Evolutionary conservation across 1,140 invertebrate species (phyloP).

Genomic region (Trinorchestia longiramus): DNA sequence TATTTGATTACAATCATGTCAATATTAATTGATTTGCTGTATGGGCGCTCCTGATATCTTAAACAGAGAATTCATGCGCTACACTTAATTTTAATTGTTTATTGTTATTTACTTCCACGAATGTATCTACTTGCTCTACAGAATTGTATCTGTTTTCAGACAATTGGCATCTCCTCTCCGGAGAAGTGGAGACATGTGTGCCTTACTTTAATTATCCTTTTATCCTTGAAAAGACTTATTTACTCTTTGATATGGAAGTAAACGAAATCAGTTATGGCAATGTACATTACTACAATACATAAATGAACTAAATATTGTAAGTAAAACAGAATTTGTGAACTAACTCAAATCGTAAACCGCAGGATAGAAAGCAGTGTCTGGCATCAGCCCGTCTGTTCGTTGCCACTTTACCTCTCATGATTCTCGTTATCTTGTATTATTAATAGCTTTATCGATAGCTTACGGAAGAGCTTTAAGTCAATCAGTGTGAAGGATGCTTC

Average conservation of each 20-base stretch:
- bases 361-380: neutral
- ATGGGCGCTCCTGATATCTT: neutral
- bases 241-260: neutral
- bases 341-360: neutral
- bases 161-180: slow-evolving; percentile 34
- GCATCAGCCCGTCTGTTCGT: neutral
- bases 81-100: neutral
- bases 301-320: neutral
- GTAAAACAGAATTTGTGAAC: neutral
- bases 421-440: slow-evolving; percentile 54
- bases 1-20: slow-evolving; percentile 44
- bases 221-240: neutral
- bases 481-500: neutral
- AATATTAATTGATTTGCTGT: neutral
- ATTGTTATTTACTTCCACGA: neutral
- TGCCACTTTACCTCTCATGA: slow-evolving; percentile 48
- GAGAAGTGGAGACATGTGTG: slow-evolving; percentile 19
- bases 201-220: slow-evolving; percentile 27
- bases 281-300: neutral
- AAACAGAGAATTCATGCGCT: neutral
- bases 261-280: neutral
- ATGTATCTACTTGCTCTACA: neutral
- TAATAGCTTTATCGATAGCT: slow-evolving; percentile 54
- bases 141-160: slow-evolving; percentile 39
- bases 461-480: neutral